phyloP scores from a whole-genome alignment of 1,140 invertebrate genomes.

The Cyrtorhinus lividipennis region DNA sequence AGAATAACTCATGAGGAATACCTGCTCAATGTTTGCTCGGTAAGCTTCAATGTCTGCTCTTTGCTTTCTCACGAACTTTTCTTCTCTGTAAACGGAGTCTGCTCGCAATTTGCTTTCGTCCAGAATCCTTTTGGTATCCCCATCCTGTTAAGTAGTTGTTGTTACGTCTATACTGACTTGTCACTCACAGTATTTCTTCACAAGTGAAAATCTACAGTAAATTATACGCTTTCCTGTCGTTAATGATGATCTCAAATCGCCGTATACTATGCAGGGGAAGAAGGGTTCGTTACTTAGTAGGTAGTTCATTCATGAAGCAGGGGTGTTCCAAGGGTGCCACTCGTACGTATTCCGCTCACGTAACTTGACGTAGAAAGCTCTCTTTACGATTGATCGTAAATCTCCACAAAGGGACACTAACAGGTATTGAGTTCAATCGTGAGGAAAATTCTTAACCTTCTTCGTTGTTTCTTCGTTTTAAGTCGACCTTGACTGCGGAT shows the following conservation, averaged over 20 bases:
- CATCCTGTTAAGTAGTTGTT: background rate
- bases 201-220: background rate
- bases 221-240: background rate
- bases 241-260: background rate
- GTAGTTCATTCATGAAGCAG: background rate
- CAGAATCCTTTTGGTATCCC: background rate
- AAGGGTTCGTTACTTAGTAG: background rate
- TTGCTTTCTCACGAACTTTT: slow-evolving; percentile 2
- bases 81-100: slow-evolving; percentile 9
- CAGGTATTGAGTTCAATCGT: background rate
- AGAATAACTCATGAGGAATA: too few relatives aligned
- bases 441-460: background rate
- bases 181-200: background rate
- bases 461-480: background rate
- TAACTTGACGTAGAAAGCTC: background rate
- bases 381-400: background rate
- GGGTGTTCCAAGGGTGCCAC: too few relatives aligned
- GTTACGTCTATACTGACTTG: too few relatives aligned
- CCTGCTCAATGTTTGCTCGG: slow-evolving; percentile 8
- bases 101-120: slow-evolving; percentile 1
- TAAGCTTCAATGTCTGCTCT: slow-evolving; percentile 10
- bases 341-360: background rate
- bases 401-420: too few relatives aligned
- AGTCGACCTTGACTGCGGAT: too few relatives aligned
- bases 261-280: background rate